These are phyloP conservation scores for Bothrops jararaca DNA, from an alignment of 2,113 vertebrate species.

Conservation along the genomic window DNA sequence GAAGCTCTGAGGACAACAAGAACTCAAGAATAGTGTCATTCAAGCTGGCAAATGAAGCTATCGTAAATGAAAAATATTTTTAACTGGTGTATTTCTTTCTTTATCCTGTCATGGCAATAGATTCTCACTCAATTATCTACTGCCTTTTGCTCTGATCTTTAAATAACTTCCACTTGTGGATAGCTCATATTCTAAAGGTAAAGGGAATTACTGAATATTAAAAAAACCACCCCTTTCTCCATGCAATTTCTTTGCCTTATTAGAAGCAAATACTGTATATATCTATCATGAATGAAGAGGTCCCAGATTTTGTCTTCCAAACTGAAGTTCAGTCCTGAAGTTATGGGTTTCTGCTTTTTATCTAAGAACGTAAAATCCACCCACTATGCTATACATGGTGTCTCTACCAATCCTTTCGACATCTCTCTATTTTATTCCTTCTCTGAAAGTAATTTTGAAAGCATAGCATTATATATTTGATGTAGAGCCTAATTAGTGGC, in stretches of 20 bases:
- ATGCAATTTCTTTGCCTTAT: neutral
- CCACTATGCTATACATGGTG: neutral
- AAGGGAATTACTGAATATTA: neutral
- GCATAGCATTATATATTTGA: neutral
- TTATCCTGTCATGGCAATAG: neutral
- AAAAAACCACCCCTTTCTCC: neutral
- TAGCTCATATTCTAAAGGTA: neutral
- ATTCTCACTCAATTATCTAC: neutral
- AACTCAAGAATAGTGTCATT: neutral
- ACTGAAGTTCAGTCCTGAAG: neutral
- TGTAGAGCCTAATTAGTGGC: neutral
- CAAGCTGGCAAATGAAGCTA: neutral
- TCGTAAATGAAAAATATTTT: neutral
- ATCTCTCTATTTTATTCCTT: neutral
- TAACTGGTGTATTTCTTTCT: neutral
- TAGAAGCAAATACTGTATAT: neutral
- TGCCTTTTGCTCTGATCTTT: neutral
- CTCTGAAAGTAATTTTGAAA: neutral
- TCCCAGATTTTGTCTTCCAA: neutral
- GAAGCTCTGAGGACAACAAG: neutral
- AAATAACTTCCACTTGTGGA: neutral
- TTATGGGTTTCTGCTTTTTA: neutral
- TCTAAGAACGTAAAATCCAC: neutral
- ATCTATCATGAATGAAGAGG: neutral
- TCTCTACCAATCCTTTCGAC: neutral